Conservation (phyloP, 2,888 invertebrate genomes). For the Hydrotaea cyrtoneurina region DNA sequence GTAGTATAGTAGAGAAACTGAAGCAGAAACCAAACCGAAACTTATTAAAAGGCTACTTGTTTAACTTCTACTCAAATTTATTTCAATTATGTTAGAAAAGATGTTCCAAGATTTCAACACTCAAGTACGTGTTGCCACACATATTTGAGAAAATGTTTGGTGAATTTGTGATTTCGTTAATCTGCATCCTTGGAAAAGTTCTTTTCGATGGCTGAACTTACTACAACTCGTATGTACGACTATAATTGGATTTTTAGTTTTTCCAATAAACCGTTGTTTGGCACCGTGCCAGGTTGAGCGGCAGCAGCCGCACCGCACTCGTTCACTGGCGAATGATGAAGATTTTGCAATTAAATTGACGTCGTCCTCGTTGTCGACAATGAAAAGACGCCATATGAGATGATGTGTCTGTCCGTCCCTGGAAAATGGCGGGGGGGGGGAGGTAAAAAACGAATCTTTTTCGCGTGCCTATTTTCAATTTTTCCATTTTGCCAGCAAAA, state of each 20-base stretch:
- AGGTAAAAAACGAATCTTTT: too few species aligned
- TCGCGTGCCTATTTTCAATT: not conserved
- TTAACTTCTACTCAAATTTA: too few species aligned
- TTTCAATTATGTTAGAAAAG: too few species aligned
- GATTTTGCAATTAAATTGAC: conserved; percentile 41
- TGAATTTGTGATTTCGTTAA: not conserved
- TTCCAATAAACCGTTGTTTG: conserved; percentile 35
- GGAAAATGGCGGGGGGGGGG: too few species aligned
- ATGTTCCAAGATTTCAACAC: too few species aligned
- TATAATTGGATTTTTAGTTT: conserved; percentile 30
- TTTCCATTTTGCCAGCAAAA: not conserved
- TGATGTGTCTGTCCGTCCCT: not conserved
- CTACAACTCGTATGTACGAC: not conserved
- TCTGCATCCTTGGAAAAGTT: not conserved
- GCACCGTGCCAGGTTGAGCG: conserved; percentile 18
- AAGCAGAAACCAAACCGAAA: too few species aligned
- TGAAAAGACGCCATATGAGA: not conserved
- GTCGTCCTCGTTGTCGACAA: not conserved
- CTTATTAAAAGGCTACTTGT: too few species aligned
- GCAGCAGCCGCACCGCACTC: not conserved
- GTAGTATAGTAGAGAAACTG: too few species aligned
- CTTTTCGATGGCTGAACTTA: not conserved
- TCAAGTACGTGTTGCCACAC: too few species aligned
- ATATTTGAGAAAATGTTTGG: not conserved
- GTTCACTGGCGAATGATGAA: not conserved